Base-by-base conservation (phyloP, 2,797 vertebrate genomes). In the Chrysolophus pictus region DNA sequence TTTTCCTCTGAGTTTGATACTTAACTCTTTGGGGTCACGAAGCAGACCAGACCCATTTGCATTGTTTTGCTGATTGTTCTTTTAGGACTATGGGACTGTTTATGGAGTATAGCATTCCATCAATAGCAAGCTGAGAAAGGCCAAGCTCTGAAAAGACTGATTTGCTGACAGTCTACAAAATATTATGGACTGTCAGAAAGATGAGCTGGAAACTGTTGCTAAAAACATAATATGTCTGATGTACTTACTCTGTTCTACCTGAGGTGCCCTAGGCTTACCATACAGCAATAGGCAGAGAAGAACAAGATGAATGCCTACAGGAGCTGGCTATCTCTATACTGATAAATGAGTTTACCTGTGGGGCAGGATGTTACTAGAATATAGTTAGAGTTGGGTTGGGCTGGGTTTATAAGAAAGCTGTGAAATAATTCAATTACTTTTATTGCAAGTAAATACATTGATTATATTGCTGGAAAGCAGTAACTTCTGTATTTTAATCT, bases 1-100 rank as follows among this genome's bases (percentile, higher is more conserved):
- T 72, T 93, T 95, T 94, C 79, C 87, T 86, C 67, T 59, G 73
- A 79, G 47, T 88, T 56, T 86, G 82, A 89, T 41, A 42, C 53
- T 77, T 74, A 81, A 64, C 63, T 91, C 42, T 82, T 80, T 41
- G 84, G 76, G 78, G 46, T 49, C 64, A 56, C 2, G 9, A 62
- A 75, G 74, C 11, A 58, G 35, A 91, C 65, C 42, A 77, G 41
- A 62, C 2, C 31, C 15, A 28, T 74, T 78, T 64, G 24, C 11
- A 31, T 70, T 72, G 44, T 37, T 71, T 79, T 39, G n/a, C 15
- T 14, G 28, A 46, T 37, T 31, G 63, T 33, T 55, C n/a, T 51
- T 39, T 19, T 9, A 68, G 44, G 3, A 16, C 33, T 0, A 0
- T 0, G 29, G 28, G 37, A 26, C 37, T 69, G 28, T 56, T 60